Percentiles rank a stretch among this genome's conserved stretches.
These are phyloP conservation scores for Numenius phaeopus DNA, from an alignment of 2,797 vertebrate species.

Conservation along the genomic window DNA sequence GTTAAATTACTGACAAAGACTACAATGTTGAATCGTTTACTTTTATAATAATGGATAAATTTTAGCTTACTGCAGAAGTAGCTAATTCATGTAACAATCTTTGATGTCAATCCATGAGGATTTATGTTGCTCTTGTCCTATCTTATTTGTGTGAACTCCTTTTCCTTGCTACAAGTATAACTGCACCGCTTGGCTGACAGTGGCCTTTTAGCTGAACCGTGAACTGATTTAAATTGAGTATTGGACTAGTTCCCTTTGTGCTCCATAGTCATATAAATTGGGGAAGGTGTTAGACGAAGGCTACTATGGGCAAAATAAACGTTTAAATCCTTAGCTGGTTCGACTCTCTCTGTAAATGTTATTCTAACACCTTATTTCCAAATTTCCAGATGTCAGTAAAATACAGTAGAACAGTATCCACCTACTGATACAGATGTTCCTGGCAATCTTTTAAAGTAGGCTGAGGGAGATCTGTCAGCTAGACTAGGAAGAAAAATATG, in stretches of 20 bases:
- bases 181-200: background rate
- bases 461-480: background rate
- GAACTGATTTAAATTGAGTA: slow-evolving; percentile 31
- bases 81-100: background rate
- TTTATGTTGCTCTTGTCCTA: background rate
- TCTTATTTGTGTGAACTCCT: background rate
- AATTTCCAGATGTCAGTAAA: background rate
- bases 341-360: background rate
- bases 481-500: background rate
- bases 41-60: background rate
- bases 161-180: background rate
- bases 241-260: slow-evolving; percentile 10
- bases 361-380: background rate
- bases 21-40: background rate
- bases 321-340: background rate
- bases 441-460: background rate
- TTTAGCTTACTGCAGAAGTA: background rate
- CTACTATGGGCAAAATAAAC: background rate
- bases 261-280: background rate
- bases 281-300: background rate
- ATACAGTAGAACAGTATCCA: background rate
- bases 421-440: background rate
- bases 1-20: background rate
- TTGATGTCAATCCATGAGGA: background rate
- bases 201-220: slow-evolving; percentile 18